Evolutionary conservation across 2,113 vertebrate species (phyloP).

Genomic region (Ptychochromis oligacanthus): DNA sequence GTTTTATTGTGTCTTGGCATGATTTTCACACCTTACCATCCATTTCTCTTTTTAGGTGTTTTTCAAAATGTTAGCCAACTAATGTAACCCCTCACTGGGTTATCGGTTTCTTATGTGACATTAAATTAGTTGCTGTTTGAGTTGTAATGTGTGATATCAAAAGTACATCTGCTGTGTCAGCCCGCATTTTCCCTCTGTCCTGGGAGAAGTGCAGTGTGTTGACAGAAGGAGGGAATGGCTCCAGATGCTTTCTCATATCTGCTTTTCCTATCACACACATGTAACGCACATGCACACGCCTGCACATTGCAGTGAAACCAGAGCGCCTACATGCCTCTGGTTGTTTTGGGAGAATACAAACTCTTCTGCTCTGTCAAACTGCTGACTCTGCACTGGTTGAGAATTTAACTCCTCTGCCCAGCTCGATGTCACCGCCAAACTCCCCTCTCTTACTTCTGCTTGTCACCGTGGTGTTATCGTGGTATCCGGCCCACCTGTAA

Average conservation of each 20-base stretch:
- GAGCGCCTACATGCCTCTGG: neutral
- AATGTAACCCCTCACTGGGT: neutral
- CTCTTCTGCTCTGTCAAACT: neutral
- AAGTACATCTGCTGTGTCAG: slow-evolving; percentile 14
- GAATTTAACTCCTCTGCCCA: neutral
- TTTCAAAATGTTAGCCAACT: neutral
- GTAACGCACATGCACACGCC: neutral
- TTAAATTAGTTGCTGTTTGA: slow-evolving; percentile 16
- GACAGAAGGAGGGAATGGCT: slow-evolving; percentile 27
- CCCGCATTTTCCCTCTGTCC: neutral
- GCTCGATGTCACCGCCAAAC: neutral
- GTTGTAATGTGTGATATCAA: neutral
- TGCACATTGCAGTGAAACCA: slow-evolving; percentile 4
- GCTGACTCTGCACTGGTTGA: neutral
- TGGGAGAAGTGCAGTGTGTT: neutral
- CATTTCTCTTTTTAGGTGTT: neutral
- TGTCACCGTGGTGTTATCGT: neutral
- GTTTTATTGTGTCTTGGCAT: neutral
- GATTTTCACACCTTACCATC: neutral
- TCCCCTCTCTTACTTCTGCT: neutral
- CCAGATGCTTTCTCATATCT: slow-evolving; percentile 22
- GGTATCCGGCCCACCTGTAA: slow-evolving; percentile 14
- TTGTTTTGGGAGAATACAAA: slow-evolving; percentile 19
- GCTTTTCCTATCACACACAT: neutral
- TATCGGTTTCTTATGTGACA: neutral